Conservation (phyloP, 2,888 invertebrate species). For the Euspilapteryx auroguttella region DNA sequence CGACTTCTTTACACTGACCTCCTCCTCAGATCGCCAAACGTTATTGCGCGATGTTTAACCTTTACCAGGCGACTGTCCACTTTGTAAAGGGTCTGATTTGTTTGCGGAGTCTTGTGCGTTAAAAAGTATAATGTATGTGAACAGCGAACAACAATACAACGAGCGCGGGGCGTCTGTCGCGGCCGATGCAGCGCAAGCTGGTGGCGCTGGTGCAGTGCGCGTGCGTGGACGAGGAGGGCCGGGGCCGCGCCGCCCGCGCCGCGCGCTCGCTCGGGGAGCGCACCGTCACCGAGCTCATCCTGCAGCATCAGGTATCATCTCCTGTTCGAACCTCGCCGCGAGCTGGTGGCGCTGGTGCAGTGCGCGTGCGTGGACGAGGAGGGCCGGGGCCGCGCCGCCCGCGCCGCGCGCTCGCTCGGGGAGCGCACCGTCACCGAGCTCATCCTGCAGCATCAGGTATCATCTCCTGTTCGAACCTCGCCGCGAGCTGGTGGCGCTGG, state of each 20-base stretch:
- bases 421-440: slow-evolving; percentile 94
- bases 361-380: slow-evolving; percentile 89
- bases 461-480: no score
- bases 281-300: slow-evolving; percentile 89
- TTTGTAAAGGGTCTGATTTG: no score
- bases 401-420: slow-evolving; percentile 89
- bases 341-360: slow-evolving; percentile 88
- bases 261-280: slow-evolving; percentile 93
- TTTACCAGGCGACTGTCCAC: no score
- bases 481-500: slow-evolving; percentile 88
- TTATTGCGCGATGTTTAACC: no score
- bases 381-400: slow-evolving; percentile 74
- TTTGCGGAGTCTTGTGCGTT: no score
- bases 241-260: slow-evolving; percentile 76
- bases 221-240: slow-evolving; percentile 81
- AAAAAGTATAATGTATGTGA: no score
- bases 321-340: no score
- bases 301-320: slow-evolving; percentile 82
- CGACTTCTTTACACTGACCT: no score
- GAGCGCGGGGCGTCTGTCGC: slow-evolving; percentile 61
- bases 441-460: slow-evolving; percentile 81
- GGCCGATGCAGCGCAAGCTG: slow-evolving; percentile 95
- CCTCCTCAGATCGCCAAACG: no score
- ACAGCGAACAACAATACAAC: slow-evolving; percentile 22
- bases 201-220: slow-evolving; percentile 93